phyloP scores from a whole-genome alignment of 2,113 vertebrate species.

The Murina feae region DNA sequence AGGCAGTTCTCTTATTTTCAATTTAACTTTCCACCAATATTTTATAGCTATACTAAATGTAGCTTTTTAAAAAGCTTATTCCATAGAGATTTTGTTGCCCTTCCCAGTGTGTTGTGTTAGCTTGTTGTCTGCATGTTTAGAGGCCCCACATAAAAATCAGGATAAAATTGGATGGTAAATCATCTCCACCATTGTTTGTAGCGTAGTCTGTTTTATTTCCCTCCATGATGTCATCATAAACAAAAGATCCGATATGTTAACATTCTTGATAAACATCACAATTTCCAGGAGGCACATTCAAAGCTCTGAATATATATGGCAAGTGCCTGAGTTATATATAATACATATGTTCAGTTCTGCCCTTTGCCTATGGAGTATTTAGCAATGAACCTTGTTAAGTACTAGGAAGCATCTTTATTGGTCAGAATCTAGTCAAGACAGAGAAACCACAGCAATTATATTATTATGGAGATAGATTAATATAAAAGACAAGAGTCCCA shows the following conservation, averaged over 20 bases:
- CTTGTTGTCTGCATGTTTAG: neutral
- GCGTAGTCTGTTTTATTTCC: neutral
- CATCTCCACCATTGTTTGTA: neutral
- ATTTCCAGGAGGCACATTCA: neutral
- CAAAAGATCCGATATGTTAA: neutral
- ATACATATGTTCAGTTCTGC: neutral
- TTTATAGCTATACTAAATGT: conserved; percentile 1
- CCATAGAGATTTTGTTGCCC: neutral
- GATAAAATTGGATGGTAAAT: neutral
- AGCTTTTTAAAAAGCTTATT: neutral
- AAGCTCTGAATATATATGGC: neutral
- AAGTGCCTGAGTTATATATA: neutral
- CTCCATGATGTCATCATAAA: neutral
- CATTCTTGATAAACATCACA: neutral
- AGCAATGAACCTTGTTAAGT: neutral
- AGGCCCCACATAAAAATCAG: neutral
- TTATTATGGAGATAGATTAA: neutral
- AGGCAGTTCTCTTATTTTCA: conserved; percentile 2
- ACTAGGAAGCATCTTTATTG: neutral
- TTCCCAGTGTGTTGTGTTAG: neutral
- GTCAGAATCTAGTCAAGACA: neutral
- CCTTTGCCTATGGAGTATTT: neutral
- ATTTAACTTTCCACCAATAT: conserved; percentile 13
- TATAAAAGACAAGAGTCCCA: neutral
- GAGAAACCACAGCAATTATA: neutral